Conservation (phyloP, 1,140 invertebrate genomes). For the Papilio machaon region DNA sequence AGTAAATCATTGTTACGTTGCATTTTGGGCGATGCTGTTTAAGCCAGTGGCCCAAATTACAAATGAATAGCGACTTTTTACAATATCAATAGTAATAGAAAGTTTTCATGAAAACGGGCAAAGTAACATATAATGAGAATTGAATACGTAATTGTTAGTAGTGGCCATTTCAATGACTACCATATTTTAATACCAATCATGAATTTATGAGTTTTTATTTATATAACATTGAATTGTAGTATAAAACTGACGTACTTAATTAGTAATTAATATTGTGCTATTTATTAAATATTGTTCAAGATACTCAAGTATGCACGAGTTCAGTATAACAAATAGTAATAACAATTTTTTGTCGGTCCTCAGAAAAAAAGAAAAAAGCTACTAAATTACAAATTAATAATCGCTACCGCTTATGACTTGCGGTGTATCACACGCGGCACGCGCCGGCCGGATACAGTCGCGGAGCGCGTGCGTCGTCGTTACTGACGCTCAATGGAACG, state of each 20-base stretch:
- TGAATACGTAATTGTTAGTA: not conserved
- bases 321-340: not conserved
- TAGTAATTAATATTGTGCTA: not conserved
- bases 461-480: slow-evolving; percentile 69
- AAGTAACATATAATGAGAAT: too few relatives aligned
- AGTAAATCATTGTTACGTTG: slow-evolving; percentile 79
- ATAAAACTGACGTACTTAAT: not conserved
- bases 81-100: not conserved
- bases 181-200: not conserved
- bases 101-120: too few relatives aligned
- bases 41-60: slow-evolving; percentile 45
- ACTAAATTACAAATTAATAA: too few relatives aligned
- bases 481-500: slow-evolving; percentile 74
- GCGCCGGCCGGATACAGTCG: slow-evolving; percentile 69
- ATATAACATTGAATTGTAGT: not conserved
- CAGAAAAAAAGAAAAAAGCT: not conserved
- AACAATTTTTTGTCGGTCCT: not conserved
- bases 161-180: not conserved
- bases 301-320: not conserved
- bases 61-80: slow-evolving; percentile 39
- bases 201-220: not conserved
- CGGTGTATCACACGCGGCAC: slow-evolving; percentile 50
- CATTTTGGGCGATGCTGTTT: slow-evolving; percentile 68
- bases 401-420: slow-evolving; percentile 47
- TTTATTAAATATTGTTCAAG: not conserved